Evolutionary conservation across 1,140 invertebrate genomes (phyloP).

Genomic region (Frieseomelitta varia): DNA sequence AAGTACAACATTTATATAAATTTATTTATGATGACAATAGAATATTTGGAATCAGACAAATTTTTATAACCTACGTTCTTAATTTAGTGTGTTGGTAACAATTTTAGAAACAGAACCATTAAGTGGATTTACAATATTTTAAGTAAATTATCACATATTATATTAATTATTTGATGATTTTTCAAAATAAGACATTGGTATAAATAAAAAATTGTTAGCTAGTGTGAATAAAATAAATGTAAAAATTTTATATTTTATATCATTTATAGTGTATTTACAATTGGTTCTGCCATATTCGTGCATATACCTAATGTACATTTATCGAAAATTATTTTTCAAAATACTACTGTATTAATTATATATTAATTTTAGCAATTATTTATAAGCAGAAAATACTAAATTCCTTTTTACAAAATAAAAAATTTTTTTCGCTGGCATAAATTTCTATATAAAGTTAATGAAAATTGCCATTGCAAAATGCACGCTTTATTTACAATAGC

Average conservation of each 20-base stretch:
- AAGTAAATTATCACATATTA: not conserved
- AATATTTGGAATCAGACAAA: not conserved
- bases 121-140: not conserved
- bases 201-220: not conserved
- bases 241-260: constrained; percentile 47
- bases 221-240: constrained; percentile 18
- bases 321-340: not conserved
- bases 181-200: not conserved
- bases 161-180: not conserved
- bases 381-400: constrained; percentile 14
- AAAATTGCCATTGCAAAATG: constrained; percentile 39
- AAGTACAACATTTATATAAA: constrained; percentile 4
- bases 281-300: constrained; percentile 34
- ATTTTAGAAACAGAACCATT: too few relatives aligned
- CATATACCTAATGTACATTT: constrained; percentile 38
- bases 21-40: not conserved
- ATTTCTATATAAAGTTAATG: constrained; percentile 28
- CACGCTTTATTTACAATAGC: constrained; percentile 37
- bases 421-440: not conserved
- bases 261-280: constrained; percentile 62
- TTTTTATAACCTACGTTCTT: not conserved
- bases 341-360: constrained; percentile 28
- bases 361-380: constrained; percentile 32
- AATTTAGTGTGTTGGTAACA: not conserved
- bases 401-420: constrained; percentile 35